These are phyloP conservation scores for Neodiprion pinetum DNA, from an alignment of 1,140 invertebrate genomes.

Conservation along the genomic window DNA sequence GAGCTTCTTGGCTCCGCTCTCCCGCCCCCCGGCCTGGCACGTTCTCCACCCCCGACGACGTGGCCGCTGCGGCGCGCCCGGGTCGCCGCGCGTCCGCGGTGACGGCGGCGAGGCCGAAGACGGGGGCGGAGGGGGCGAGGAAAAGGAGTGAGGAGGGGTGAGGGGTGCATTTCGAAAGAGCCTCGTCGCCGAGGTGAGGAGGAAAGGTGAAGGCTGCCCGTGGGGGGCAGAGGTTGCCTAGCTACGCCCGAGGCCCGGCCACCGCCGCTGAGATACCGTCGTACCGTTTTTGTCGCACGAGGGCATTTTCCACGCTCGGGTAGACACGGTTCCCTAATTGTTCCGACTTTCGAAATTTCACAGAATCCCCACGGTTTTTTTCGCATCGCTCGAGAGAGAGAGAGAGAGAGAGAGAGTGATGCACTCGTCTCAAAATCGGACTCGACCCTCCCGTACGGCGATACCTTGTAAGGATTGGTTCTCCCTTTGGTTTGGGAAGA, in stretches of 20 bases:
- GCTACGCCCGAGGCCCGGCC: constrained; percentile 62
- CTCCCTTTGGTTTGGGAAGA: too few species aligned
- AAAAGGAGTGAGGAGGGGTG: constrained; percentile 22
- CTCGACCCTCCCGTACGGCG: too few species aligned
- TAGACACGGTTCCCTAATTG: constrained; percentile 5
- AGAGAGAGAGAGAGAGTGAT: too few species aligned
- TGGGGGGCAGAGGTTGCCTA: constrained; percentile 59
- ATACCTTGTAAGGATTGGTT: too few species aligned
- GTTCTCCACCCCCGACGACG: constrained; percentile 33
- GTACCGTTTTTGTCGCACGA: constrained; percentile 9
- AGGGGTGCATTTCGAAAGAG: constrained; percentile 55
- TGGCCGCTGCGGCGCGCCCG: constrained; percentile 59
- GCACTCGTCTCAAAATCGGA: too few species aligned
- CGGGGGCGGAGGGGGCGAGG: constrained; percentile 29
- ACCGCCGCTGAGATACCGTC: constrained; percentile 52
- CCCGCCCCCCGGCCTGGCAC: not conserved
- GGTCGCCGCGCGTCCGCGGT: constrained; percentile 57
- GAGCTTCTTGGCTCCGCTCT: not conserved
- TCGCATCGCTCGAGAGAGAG: too few species aligned
- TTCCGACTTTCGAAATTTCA: not conserved
- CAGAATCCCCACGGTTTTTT: too few species aligned
- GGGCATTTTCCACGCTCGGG: not conserved
- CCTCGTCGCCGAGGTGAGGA: constrained; percentile 47
- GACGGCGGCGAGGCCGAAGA: constrained; percentile 40
- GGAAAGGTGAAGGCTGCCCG: constrained; percentile 43